These are phyloP conservation scores for Drosophila tsacasi DNA, from an alignment of 1,140 invertebrate genomes.

Conservation along the genomic window DNA sequence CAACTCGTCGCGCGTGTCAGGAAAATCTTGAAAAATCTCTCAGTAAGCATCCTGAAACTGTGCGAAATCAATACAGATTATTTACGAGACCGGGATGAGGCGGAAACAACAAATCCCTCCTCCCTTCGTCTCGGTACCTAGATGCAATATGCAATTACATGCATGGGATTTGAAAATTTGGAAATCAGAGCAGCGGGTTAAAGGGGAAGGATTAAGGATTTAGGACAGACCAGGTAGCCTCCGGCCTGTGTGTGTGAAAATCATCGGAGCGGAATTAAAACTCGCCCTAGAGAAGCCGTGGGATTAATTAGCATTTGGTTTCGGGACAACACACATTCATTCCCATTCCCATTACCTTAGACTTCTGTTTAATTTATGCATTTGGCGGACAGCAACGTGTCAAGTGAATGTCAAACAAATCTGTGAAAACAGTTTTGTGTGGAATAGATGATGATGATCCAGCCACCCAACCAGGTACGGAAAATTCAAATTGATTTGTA, in stretches of 20 bases:
- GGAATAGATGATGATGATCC: slow-evolving; percentile 7
- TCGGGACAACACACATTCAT: slow-evolving; percentile 32
- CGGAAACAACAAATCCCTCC: slow-evolving; percentile 21
- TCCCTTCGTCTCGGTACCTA: background rate
- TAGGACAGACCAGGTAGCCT: slow-evolving; percentile 21
- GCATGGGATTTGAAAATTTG: slow-evolving; percentile 68
- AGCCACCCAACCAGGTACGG: slow-evolving; percentile 3
- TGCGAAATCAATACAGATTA: slow-evolving; percentile 72
- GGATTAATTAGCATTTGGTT: slow-evolving; percentile 81
- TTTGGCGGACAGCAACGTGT: slow-evolving; percentile 44
- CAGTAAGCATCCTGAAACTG: slow-evolving; percentile 27
- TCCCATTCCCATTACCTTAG: slow-evolving; percentile 13
- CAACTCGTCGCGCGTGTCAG: slow-evolving; percentile 60
- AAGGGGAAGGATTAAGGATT: slow-evolving; percentile 24
- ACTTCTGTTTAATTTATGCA: slow-evolving; percentile 49
- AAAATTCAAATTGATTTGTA: slow-evolving; percentile 70
- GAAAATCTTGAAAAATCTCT: slow-evolving; percentile 40
- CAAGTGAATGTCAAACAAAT: slow-evolving; percentile 78
- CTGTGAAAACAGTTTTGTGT: slow-evolving; percentile 52
- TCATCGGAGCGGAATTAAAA: slow-evolving; percentile 67
- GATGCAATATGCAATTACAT: slow-evolving; percentile 78
- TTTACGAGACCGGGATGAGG: slow-evolving; percentile 36
- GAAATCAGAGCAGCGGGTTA: slow-evolving; percentile 51
- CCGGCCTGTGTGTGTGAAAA: slow-evolving; percentile 65
- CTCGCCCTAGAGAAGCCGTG: slow-evolving; percentile 46